phyloP scores from a whole-genome alignment of 1,140 invertebrate genomes.

The Brachystomella parvula region DNA sequence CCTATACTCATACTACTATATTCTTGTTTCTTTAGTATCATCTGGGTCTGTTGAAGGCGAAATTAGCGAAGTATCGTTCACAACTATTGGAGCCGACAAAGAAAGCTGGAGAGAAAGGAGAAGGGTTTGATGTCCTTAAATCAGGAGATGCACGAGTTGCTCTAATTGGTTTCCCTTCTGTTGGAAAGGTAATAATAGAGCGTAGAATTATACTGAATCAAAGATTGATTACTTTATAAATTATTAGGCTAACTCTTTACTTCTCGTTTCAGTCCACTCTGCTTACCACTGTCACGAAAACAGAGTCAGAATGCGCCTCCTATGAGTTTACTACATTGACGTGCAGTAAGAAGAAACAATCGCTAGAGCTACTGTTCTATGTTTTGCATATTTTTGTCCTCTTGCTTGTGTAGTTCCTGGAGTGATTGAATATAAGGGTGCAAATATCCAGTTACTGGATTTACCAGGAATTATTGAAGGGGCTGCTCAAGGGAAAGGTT shows the following conservation, averaged over 20 bases:
- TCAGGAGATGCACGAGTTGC: constrained; percentile 98
- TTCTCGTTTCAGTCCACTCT: constrained; percentile 66
- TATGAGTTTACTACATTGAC: constrained; percentile 99
- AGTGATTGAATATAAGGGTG: constrained; percentile 95
- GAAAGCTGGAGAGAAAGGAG: constrained; percentile 86
- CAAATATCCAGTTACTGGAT: constrained; percentile 96
- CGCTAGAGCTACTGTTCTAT: too few species aligned
- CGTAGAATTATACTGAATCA: not conserved
- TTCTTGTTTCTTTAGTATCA: constrained; percentile 65
- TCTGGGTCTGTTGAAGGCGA: constrained; percentile 94
- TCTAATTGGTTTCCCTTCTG: constrained; percentile 94
- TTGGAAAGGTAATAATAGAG: constrained; percentile 66
- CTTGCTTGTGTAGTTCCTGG: constrained; percentile 66
- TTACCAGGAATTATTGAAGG: constrained; percentile 96
- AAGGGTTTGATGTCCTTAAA: constrained; percentile 99
- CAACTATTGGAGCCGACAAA: constrained; percentile 92
- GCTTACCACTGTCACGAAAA: constrained; percentile 84
- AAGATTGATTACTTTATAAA: constrained; percentile 15
- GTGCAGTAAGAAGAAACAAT: constrained; percentile 49
- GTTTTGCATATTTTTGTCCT: not conserved
- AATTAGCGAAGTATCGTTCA: constrained; percentile 93
- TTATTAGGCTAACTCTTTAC: constrained; percentile 16
- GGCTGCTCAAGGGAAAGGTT: constrained; percentile 84
- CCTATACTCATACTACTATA: not conserved
- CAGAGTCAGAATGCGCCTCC: constrained; percentile 88